Evolutionary conservation across 2,113 vertebrate genomes (phyloP).

Genomic region (Chitala chitala): DNA sequence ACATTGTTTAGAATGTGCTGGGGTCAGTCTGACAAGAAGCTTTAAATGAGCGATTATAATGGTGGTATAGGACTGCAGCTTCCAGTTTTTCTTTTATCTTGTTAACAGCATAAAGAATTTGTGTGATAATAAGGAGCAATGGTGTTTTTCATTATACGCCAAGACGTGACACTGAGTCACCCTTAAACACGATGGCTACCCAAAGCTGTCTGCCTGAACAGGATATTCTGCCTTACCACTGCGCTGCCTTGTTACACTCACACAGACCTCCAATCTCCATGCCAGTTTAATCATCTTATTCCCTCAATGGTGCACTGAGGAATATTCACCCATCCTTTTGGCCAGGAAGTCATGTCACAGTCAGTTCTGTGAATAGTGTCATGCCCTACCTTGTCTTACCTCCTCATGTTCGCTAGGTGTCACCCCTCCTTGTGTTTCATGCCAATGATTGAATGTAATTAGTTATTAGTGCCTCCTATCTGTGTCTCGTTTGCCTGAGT

Average conservation of each 20-base stretch:
- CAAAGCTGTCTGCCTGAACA: background rate
- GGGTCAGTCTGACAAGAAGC: background rate
- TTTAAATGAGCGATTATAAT: background rate
- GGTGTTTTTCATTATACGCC: background rate
- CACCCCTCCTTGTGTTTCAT: too few species aligned
- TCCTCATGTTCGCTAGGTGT: too few species aligned
- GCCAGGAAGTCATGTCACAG: background rate
- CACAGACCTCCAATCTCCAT: background rate
- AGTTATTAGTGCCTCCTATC: too few species aligned
- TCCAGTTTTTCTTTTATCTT: background rate
- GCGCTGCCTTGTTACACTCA: background rate
- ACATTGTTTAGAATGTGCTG: background rate
- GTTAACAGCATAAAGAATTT: slow-evolving; percentile 9
- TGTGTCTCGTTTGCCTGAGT: too few species aligned
- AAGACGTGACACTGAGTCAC: slow-evolving; percentile 1
- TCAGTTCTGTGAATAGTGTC: too few species aligned
- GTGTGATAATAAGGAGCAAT: background rate
- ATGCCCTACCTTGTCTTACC: too few species aligned
- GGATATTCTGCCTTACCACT: background rate
- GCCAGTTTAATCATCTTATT: background rate
- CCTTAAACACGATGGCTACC: background rate
- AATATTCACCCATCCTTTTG: background rate
- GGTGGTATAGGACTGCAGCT: background rate
- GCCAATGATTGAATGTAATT: too few species aligned
- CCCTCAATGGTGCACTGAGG: background rate